These are phyloP conservation scores for Tachysurus fulvidraco DNA, from an alignment of 2,113 vertebrate genomes.

Conservation along the genomic window DNA sequence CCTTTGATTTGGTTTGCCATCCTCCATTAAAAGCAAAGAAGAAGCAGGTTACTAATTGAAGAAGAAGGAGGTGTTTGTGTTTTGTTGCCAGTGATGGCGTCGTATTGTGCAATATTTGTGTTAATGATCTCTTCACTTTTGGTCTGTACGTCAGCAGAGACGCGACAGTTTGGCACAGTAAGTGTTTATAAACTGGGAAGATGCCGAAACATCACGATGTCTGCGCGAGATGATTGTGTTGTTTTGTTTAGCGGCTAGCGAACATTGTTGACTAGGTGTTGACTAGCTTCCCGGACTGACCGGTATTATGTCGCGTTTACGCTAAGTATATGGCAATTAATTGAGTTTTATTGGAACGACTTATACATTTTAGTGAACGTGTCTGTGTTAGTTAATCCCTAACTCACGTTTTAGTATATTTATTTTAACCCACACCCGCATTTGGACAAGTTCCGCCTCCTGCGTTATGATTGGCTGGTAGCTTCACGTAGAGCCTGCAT, in stretches of 20 bases:
- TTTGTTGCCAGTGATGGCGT: conserved; percentile 26
- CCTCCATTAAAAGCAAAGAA: too few relatives aligned
- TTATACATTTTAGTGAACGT: background rate
- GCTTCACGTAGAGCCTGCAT: background rate
- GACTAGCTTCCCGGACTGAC: background rate
- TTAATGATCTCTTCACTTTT: background rate
- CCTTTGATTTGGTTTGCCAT: too few relatives aligned
- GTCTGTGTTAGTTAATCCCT: background rate
- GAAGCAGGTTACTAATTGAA: background rate
- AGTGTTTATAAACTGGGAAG: background rate
- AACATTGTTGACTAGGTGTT: background rate
- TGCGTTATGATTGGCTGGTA: background rate
- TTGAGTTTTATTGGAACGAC: background rate
- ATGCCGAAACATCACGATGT: background rate
- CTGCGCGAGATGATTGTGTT: background rate
- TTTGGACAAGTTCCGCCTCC: background rate
- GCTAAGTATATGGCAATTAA: background rate
- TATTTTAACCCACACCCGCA: background rate
- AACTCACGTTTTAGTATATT: background rate
- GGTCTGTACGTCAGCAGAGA: conserved; percentile 7
- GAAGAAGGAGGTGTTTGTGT: conserved; percentile 7
- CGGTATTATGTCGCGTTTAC: background rate
- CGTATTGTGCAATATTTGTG: background rate
- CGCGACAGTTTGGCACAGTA: conserved; percentile 23
- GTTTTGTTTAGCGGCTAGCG: background rate